These are phyloP conservation scores for Aplysia californica DNA, from an alignment of 1,140 invertebrate species.

Conservation along the genomic window DNA sequence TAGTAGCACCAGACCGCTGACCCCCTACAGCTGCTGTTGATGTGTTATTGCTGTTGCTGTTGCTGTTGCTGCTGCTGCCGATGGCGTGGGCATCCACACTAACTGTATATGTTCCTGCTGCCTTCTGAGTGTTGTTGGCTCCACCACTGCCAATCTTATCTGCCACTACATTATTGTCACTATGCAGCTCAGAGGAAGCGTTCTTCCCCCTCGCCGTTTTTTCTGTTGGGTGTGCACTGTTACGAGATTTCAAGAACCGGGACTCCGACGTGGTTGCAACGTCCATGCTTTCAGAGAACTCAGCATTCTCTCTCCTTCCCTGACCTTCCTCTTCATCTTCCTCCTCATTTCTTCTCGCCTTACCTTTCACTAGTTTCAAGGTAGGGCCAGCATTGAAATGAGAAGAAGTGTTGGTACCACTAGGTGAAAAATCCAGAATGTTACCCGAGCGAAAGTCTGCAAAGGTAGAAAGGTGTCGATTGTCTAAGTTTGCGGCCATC, in stretches of 20 bases:
- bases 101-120: constrained; percentile 49
- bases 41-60: background rate
- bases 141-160: too few relatives aligned
- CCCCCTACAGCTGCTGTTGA: background rate
- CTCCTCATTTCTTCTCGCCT: too few relatives aligned
- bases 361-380: too few relatives aligned
- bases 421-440: constrained; percentile 34
- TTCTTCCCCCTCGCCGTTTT: constrained; percentile 40
- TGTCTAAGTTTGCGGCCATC: constrained; percentile 25
- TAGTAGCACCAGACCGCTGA: constrained; percentile 36
- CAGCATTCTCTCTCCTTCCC: too few relatives aligned
- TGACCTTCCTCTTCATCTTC: too few relatives aligned
- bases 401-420: background rate
- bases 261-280: background rate
- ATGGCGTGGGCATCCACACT: constrained; percentile 45
- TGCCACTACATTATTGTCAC: too few relatives aligned
- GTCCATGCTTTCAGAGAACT: background rate
- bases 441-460: constrained; percentile 48
- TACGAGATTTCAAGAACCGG: background rate
- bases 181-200: too few relatives aligned
- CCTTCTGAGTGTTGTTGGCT: too few relatives aligned
- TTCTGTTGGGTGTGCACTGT: constrained; percentile 12
- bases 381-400: background rate
- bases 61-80: background rate
- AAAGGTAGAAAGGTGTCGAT: constrained; percentile 49